phyloP scores from a whole-genome alignment of 2,113 vertebrate genomes.

The Rhinopomastus cyanomelas region DNA sequence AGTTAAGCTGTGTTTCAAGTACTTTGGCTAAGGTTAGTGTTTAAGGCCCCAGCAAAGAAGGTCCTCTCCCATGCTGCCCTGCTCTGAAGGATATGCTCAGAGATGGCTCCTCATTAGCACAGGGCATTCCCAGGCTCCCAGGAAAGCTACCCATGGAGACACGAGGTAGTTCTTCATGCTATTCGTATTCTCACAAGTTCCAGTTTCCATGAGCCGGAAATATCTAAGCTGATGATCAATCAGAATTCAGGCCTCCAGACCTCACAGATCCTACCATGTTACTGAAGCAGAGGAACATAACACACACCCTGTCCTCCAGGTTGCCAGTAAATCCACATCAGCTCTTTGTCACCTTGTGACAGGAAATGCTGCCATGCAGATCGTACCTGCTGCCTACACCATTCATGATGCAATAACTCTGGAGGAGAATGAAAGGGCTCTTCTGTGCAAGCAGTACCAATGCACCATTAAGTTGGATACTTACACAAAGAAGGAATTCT shows the following conservation, averaged over 20 bases:
- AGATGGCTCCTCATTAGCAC: neutral
- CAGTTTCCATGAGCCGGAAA: neutral
- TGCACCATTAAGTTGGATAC: neutral
- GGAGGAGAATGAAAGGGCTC: neutral
- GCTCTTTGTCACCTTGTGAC: neutral
- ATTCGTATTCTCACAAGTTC: neutral
- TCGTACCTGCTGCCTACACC: neutral
- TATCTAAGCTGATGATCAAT: neutral
- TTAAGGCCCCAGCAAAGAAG: neutral
- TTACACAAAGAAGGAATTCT: neutral
- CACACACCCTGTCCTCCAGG: neutral
- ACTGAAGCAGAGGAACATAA: accelerated
- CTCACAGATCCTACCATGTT: neutral
- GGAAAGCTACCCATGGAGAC: neutral
- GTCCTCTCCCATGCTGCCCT: neutral
- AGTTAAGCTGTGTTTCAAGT: neutral
- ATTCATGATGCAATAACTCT: neutral
- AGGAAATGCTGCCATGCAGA: neutral
- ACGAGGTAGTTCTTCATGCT: accelerated
- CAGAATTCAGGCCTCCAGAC: neutral
- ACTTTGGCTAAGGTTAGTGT: neutral
- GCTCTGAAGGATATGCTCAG: neutral
- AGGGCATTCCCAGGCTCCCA: neutral
- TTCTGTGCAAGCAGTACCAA: neutral
- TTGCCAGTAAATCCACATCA: neutral